phyloP scores from a whole-genome alignment of 2,888 invertebrate genomes.

The Phyllotreta striolata region DNA sequence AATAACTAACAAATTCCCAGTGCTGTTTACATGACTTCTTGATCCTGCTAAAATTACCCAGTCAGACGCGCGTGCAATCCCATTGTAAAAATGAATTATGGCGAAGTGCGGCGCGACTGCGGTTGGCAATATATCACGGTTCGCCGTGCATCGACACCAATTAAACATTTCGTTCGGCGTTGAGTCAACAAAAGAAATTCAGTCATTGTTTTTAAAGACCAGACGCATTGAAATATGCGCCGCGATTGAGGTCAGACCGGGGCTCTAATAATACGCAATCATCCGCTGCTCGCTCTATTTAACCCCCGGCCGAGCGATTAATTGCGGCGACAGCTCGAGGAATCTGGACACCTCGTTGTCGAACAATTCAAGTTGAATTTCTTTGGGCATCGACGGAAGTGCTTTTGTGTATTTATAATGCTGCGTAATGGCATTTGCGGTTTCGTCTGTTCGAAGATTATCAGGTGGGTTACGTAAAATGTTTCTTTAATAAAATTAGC shows the following conservation, averaged over 20 bases:
- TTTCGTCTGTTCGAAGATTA: too few species aligned
- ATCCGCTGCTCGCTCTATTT: constrained; percentile 10
- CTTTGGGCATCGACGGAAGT: too few species aligned
- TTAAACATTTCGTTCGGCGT: constrained; percentile 2
- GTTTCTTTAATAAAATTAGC: too few species aligned
- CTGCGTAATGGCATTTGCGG: too few species aligned
- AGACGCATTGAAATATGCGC: constrained; percentile 5
- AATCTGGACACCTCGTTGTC: too few species aligned
- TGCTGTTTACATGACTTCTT: too few species aligned
- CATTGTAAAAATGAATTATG: constrained; percentile 4
- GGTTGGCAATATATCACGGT: constrained; percentile 17
- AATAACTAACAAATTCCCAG: too few species aligned
- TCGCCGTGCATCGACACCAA: constrained; percentile 6
- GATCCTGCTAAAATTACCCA: too few species aligned
- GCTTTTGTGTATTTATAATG: too few species aligned
- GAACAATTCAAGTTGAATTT: too few species aligned
- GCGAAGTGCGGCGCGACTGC: constrained; percentile 1
- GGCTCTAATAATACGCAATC: constrained; percentile 8
- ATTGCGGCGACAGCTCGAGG: too few species aligned
- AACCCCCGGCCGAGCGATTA: background rate
- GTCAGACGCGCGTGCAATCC: background rate
- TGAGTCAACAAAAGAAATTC: constrained; percentile 11
- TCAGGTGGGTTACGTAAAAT: too few species aligned
- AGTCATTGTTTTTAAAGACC: constrained; percentile 12
- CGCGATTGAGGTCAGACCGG: constrained; percentile 4